Evolutionary conservation across 92 coral and sea anemone species (phyloP), one percentile per base, ranked within the genome.

Genomic region (Heliopora coerulea): DNA sequence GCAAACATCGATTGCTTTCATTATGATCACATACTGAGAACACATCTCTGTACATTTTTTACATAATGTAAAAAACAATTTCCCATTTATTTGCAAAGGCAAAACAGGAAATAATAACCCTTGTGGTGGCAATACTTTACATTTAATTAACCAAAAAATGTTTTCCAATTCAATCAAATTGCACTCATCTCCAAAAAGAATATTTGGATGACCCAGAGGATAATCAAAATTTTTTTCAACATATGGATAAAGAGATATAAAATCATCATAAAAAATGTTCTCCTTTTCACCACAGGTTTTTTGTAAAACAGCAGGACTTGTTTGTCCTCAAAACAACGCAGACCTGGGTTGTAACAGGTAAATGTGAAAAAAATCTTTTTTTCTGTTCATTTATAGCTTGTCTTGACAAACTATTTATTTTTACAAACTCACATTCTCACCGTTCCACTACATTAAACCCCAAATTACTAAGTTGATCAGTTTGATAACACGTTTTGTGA

Each of bases 381-480:
- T 69, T 69, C n/a, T n/a, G n/a, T 20, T 26, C 26, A 14, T 11
- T 11, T 56, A 69, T 48, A 31, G 48, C 23, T 1, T 30, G 48
- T 37, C 49, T 48, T 56, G 76, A 48, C 48, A 15, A 46, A 11
- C 25, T 29, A 19, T 31, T 46, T 4, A 34, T 31, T 37, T 54
- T 24, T 46, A 69, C 48, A 46, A 27, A 69, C 10, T 69, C 76
- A 31, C 76, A 69, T 69, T 69, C 76, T 62, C 76, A 69, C 37
- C 7, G 48, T 37, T 69, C 24, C n/a, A n/a, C n/a, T 27, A 69
- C 62, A 20, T 48, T 69, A 49, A 27, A 69, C 14, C 60, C 76
- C 11, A 6, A 8, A 21, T 30, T 46, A 21, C 49, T 49, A 11
- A 69, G 23, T 46, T 69, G 62, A 10, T 25, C 30, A 48, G 49